Evolutionary conservation across 2,797 vertebrate genomes (phyloP).

Genomic region (Acrossocheilus fasciatus): DNA sequence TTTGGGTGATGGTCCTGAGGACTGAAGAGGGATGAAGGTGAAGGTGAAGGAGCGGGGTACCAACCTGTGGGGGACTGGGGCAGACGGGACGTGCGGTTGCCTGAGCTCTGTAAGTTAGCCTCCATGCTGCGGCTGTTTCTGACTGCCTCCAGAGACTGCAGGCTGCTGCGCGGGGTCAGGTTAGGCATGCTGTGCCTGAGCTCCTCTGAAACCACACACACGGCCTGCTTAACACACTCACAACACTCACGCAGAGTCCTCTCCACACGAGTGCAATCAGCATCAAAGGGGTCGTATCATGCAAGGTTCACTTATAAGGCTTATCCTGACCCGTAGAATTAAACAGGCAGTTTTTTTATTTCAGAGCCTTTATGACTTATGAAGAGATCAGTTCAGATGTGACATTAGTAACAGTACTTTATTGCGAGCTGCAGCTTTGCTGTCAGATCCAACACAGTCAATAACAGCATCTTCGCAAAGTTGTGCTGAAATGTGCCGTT

Average conservation of each 20-base stretch:
- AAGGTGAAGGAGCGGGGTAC: constrained; percentile 66
- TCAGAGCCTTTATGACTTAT: not conserved
- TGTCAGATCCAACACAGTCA: not conserved
- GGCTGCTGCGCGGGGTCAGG: constrained; percentile 87
- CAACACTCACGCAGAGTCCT: not conserved
- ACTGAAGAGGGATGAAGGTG: constrained; percentile 20
- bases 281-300: not conserved
- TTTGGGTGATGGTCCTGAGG: not conserved
- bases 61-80: constrained; percentile 86
- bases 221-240: constrained; percentile 64
- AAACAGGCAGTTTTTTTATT: not conserved
- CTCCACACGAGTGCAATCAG: not conserved
- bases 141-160: constrained; percentile 87
- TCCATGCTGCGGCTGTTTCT: constrained; percentile 93
- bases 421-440: not conserved
- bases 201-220: constrained; percentile 85
- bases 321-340: not conserved
- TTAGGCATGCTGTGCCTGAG: constrained; percentile 95
- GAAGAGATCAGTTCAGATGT: not conserved
- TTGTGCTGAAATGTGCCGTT: not conserved
- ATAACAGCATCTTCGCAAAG: not conserved
- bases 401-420: not conserved
- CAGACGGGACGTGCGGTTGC: constrained; percentile 87
- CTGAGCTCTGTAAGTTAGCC: constrained; percentile 91
- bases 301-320: not conserved